A percentile compares a stretch with the other conserved stretches of the same genome.
Conservation (phyloP, 2,888 invertebrate genomes). For the Macaria notata region DNA sequence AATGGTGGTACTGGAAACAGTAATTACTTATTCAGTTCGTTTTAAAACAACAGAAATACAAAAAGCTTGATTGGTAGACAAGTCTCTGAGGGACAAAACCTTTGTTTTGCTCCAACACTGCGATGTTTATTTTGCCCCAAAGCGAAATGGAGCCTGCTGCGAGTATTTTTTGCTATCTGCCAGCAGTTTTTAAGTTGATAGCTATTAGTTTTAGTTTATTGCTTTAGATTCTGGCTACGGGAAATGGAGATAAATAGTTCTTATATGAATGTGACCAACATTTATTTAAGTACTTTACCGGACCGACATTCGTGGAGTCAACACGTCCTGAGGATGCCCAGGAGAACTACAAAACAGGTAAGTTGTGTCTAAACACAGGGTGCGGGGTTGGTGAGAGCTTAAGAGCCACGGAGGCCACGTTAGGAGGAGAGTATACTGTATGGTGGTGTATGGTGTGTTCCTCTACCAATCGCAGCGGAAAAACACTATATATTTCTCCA, state of each 20-base stretch:
- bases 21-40: constrained; percentile 20
- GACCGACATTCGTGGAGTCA: no score
- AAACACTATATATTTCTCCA: no score
- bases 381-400: no score
- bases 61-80: constrained; percentile 30
- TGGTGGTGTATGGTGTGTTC: no score
- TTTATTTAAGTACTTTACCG: no score
- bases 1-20: not conserved
- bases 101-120: constrained; percentile 23
- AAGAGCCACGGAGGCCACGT: no score
- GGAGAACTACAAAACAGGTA: no score
- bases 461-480: no score
- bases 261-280: no score
- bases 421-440: no score
- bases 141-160: constrained; percentile 26
- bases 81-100: constrained; percentile 28
- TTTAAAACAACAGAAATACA: constrained; percentile 25
- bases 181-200: constrained; percentile 12
- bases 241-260: not conserved
- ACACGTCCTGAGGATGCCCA: no score
- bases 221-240: constrained; percentile 8
- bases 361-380: no score
- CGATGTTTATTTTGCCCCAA: constrained; percentile 25
- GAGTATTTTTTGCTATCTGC: constrained; percentile 9
- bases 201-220: constrained; percentile 10